Evolutionary conservation across 2,113 vertebrate genomes (phyloP), one percentile per base, ranked within the genome.

Genomic region (Octodon degus): DNA sequence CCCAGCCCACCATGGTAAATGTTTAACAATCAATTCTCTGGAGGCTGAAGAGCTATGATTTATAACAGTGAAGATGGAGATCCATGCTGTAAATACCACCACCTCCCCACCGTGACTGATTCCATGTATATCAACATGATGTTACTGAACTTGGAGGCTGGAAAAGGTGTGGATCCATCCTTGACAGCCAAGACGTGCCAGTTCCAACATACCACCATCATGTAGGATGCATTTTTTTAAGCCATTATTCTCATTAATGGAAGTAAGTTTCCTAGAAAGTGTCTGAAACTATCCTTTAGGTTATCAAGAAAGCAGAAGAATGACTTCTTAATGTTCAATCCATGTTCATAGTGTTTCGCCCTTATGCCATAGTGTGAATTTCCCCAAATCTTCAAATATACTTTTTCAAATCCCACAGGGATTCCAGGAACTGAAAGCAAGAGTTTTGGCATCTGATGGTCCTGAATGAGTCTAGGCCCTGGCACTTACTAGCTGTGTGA

Each of bases 141-240:
- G n/a, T 40, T 32, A 9, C 13, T 16, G 17, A 90, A 88, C 76
- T 24, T 83, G 47, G 80, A 60, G 12, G 20, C 32, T 19, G 79
- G 58, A 85, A 63, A 70, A 55, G 34, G 22, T 22, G 7, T 4
- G 7, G 27, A 55, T 72, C 19, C 10, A 5, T 74, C 62, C 34
- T 90, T 55, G 30, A 34, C 8, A 79, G 47, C 32, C 68, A 10
- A 30, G 20, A 3, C 4, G 43, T 86, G 34, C 76, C 24, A 20
- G 7, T 22, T 55, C n/a, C 1, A 87, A 63, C 34, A 37, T 12
- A 30, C 8, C 27, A 58, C 27, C 68, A 40, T 25, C 62, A 63
- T n/a, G 55, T n/a, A 72, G 32, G 53, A 94, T 34, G 37, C n/a
- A 88, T 67, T 79, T 92, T 92, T 95, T 68, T 7, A 63, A 63